Evolutionary conservation across 1,140 invertebrate genomes (phyloP).

Genomic region (Atta cephalotes): DNA sequence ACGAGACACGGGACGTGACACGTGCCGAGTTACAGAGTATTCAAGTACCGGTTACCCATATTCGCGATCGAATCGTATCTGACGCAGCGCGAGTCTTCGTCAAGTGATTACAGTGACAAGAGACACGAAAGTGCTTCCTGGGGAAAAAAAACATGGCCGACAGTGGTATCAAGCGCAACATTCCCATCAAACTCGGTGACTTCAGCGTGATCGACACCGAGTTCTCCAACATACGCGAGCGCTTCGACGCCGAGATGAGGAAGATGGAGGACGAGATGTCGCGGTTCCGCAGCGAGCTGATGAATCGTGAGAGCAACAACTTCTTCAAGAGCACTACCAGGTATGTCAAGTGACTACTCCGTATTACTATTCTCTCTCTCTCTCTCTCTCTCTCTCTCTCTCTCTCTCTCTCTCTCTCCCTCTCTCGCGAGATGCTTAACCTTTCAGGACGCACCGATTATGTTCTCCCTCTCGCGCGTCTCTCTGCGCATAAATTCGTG

Average conservation of each 20-base stretch:
- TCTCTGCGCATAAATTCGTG: neutral
- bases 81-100: conserved; percentile 3
- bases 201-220: conserved; percentile 98
- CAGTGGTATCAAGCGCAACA: conserved; percentile 93
- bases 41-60: neutral
- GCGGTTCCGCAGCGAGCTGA: conserved; percentile 96
- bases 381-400: neutral
- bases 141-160: conserved; percentile 89
- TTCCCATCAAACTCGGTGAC: conserved; percentile 97
- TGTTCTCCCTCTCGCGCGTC: neutral
- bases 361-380: neutral
- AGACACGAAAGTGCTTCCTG: conserved; percentile 50
- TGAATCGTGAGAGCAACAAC: conserved; percentile 96
- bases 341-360: conserved; percentile 85
- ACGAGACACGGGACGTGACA: conserved; percentile 22
- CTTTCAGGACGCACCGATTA: neutral
- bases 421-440: neutral
- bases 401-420: neutral
- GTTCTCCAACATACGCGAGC: conserved; percentile 97
- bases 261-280: conserved; percentile 99
- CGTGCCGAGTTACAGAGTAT: neutral
- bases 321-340: conserved; percentile 96
- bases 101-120: conserved; percentile 61
- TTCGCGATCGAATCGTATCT: conserved; percentile 11
- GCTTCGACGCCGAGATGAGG: conserved; percentile 98